Evolutionary conservation across 2,888 invertebrate genomes (phyloP).

Genomic region (Kryphioiulus occultus): DNA sequence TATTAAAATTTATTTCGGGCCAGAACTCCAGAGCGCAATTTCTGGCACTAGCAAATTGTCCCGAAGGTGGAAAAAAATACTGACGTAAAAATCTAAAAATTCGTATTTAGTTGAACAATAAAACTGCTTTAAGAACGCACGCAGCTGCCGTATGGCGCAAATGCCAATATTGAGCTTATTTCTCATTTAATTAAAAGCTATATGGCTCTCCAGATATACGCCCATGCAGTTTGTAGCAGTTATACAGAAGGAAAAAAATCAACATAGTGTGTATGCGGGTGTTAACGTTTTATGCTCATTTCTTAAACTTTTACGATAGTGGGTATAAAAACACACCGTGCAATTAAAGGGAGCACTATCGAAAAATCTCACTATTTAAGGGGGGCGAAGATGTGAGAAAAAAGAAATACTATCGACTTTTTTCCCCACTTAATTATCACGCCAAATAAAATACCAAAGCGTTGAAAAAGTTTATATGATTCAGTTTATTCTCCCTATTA

Average conservation of each 20-base stretch:
- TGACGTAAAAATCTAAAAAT: slow-evolving; percentile 28
- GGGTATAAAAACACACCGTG: background rate
- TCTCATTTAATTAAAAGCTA: slow-evolving; percentile 39
- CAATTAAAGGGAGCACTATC: background rate
- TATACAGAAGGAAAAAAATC: background rate
- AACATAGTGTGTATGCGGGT: slow-evolving; percentile 17
- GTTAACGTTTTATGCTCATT: slow-evolving; percentile 5
- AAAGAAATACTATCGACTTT: background rate
- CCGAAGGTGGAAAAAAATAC: slow-evolving; percentile 8
- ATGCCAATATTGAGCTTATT: slow-evolving; percentile 38
- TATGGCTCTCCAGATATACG: background rate
- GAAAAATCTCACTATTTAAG: background rate
- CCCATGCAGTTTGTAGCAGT: background rate
- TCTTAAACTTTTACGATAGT: background rate
- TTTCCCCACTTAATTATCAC: background rate
- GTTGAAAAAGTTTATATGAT: background rate
- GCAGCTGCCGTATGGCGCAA: slow-evolving; percentile 1
- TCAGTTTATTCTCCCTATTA: background rate
- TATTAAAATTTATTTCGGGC: slow-evolving; percentile 1
- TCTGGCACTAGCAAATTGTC: background rate
- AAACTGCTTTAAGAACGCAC: background rate
- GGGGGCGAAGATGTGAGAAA: background rate
- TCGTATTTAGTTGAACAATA: slow-evolving; percentile 32
- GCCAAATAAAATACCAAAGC: background rate
- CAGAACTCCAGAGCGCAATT: background rate